Evolutionary conservation across 2,888 invertebrate genomes (phyloP).

Genomic region (Endotricha flammealis): DNA sequence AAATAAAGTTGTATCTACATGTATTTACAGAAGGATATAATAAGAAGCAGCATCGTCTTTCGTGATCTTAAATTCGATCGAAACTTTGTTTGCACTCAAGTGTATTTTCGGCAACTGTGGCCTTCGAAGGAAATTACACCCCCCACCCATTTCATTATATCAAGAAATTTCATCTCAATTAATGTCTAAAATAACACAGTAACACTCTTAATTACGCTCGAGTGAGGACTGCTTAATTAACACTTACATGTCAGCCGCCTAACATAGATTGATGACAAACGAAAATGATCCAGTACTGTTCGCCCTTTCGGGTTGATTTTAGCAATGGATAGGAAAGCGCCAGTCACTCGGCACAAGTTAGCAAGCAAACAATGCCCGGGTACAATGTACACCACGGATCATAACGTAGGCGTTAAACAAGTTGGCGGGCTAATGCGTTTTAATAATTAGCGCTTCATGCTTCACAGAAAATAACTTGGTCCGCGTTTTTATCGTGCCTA

Average conservation of each 20-base stretch:
- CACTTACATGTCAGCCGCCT: slow-evolving; percentile 75
- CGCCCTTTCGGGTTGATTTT: slow-evolving; percentile 57
- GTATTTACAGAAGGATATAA: slow-evolving; percentile 52
- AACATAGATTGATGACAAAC: slow-evolving; percentile 78
- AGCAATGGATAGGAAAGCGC: slow-evolving; percentile 54
- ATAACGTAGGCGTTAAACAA: slow-evolving; percentile 57
- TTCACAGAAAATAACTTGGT: slow-evolving; percentile 20
- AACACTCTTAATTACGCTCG: slow-evolving; percentile 77
- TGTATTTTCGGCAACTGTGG: slow-evolving; percentile 47
- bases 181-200: slow-evolving; percentile 77
- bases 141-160: slow-evolving; percentile 59
- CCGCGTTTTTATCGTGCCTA: slow-evolving; percentile 16
- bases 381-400: slow-evolving; percentile 52
- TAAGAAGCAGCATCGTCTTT: slow-evolving; percentile 54
- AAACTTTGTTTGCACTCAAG: slow-evolving; percentile 62
- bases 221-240: slow-evolving; percentile 77
- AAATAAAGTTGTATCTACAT: slow-evolving; percentile 22
- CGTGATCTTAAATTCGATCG: slow-evolving; percentile 63
- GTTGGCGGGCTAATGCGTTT: slow-evolving; percentile 67
- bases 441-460: slow-evolving; percentile 59
- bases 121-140: slow-evolving; percentile 57
- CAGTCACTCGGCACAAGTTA: slow-evolving; percentile 64
- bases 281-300: slow-evolving; percentile 68
- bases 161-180: slow-evolving; percentile 77
- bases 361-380: slow-evolving; percentile 55